Percentiles rank a stretch among this genome's conserved stretches.
Conservation (phyloP, 2,888 invertebrate species). For the Lycocerus yunnanus region DNA sequence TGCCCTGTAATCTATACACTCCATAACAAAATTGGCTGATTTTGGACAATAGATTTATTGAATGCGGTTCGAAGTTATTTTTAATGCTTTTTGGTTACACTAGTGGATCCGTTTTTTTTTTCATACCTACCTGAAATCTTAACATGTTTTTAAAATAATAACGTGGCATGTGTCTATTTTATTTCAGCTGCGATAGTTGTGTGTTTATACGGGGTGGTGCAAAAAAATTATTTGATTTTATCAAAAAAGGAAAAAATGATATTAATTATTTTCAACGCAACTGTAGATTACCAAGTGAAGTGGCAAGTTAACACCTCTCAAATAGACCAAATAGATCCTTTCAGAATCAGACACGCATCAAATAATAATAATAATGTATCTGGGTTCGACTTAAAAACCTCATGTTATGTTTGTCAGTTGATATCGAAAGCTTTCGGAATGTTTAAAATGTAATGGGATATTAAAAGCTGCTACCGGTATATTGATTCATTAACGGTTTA, state of each 20-base stretch:
- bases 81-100: slow-evolving; percentile 39
- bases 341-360: slow-evolving; percentile 35
- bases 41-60: slow-evolving; percentile 41
- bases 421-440: slow-evolving; percentile 10
- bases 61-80: slow-evolving; percentile 37
- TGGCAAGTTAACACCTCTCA: slow-evolving; percentile 27
- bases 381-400: slow-evolving; percentile 35
- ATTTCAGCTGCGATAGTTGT: neutral
- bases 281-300: neutral
- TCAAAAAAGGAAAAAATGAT: too few relatives aligned
- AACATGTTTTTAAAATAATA: neutral
- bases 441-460: neutral
- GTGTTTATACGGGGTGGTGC: neutral
- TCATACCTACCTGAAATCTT: neutral
- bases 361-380: too few relatives aligned
- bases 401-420: slow-evolving; percentile 41
- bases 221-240: too few relatives aligned
- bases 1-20: slow-evolving; percentile 35
- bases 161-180: neutral
- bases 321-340: slow-evolving; percentile 18
- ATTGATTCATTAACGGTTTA: neutral
- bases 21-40: slow-evolving; percentile 36
- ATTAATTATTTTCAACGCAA: too few relatives aligned
- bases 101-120: slow-evolving; percentile 27
- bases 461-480: neutral